Evolutionary conservation across 2,797 vertebrate species (phyloP), one percentile per base, ranked within the genome.

Genomic region (Anguilla anguilla): DNA sequence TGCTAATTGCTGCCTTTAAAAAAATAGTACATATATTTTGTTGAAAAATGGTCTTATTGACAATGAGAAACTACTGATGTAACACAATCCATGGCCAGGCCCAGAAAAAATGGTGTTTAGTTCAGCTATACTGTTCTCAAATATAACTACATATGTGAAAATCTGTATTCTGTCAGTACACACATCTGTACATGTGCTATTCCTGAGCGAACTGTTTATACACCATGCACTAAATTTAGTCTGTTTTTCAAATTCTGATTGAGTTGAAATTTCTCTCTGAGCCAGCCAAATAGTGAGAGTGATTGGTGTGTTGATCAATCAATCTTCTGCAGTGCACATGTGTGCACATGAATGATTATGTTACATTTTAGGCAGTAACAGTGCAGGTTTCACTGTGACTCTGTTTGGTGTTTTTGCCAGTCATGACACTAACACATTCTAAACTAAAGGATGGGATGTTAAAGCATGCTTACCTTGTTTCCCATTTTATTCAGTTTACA

Each of bases 351-450:
- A 25, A 35, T 51, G 79, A 51, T 7, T n/a, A 2, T 77, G 79
- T 6, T 82, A 49, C 19, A 22, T 17, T 51, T 17, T 51, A 25
- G 46, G 25, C 7, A n/a, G 25, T 10, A 82, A 51, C 79, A 82
- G 79, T 82, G 79, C 79, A 49, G 79, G 79, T 82, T 49, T 49
- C 79, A 82, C 79, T 82, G 79, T 82, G 19, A 22, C 46, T 82
- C 77, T 81, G 74, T 22, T 13, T 2, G 6, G 17, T 43, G 3
- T 28, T 15, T 15, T 15, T 74, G 13, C 69, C 28, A 17, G 25
- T 82, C 79, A 82, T 82, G 79, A 82, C 79, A 51, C 74, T 79
- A 51, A 51, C 43, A n/a, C 22, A n/a, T 25, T 79, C 35, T 51
- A 28, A 82, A 82, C 35, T 51, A 51, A 22, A n/a, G 46, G 43